Evolutionary conservation across 2,888 invertebrate species (phyloP).

Genomic region (Hypomecis atomaria): DNA sequence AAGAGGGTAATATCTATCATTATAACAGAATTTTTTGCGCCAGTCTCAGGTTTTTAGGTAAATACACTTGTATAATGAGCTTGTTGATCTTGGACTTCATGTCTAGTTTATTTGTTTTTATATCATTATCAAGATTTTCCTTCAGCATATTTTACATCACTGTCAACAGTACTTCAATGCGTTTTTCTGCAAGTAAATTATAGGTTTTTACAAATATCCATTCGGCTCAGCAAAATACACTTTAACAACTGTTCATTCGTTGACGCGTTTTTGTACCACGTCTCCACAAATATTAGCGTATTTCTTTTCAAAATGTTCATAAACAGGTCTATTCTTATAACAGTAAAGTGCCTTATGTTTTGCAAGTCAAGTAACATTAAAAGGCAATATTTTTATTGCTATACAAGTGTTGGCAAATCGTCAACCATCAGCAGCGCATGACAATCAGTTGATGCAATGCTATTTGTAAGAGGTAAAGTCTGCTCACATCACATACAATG

Average conservation of each 20-base stretch:
- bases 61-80: background rate
- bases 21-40: background rate
- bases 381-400: slow-evolving; percentile 43
- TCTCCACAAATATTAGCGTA: background rate
- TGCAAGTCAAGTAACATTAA: slow-evolving; percentile 9
- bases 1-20: background rate
- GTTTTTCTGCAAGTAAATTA: slow-evolving; percentile 15
- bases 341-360: background rate
- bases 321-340: background rate
- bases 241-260: background rate
- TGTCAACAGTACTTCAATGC: background rate
- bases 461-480: slow-evolving; percentile 38
- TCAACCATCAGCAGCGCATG: slow-evolving; percentile 42
- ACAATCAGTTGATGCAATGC: slow-evolving; percentile 40
- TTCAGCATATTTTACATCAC: background rate
- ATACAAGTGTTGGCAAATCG: slow-evolving; percentile 37
- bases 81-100: slow-evolving; percentile 7
- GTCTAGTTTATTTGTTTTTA: slow-evolving; percentile 2
- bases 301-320: background rate
- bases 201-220: slow-evolving; percentile 12
- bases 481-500: background rate
- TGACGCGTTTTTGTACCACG: slow-evolving; percentile 1
- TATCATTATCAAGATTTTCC: background rate
- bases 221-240: slow-evolving; percentile 9
- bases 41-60: background rate